Percentiles rank a stretch among this genome's conserved stretches.
Evolutionary conservation across 2,888 invertebrate genomes (phyloP).

Genomic region (Cistogaster globosa): DNA sequence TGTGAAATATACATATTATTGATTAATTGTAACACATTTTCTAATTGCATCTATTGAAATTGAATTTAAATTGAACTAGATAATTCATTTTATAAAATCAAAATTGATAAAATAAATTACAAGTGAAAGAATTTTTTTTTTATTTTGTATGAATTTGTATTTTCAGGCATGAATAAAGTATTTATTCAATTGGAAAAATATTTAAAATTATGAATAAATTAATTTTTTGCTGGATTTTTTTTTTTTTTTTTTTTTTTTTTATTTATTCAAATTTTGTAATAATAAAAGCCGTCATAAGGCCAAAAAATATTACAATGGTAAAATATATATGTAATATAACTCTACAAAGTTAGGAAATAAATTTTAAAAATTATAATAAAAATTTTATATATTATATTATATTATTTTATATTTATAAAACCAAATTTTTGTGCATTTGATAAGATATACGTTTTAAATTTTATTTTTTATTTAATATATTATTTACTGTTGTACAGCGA

Average conservation of each 20-base stretch:
- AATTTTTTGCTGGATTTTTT: conserved; percentile 19
- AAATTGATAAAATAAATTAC: conserved; percentile 17
- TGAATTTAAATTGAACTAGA: conserved; percentile 59
- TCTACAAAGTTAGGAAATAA: no score
- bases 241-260: no score
- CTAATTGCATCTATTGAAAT: conserved; percentile 64
- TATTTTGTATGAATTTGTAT: not conserved
- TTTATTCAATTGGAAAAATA: conserved; percentile 25
- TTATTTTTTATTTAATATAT: no score
- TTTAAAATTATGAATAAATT: conserved; percentile 21
- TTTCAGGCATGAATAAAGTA: not conserved
- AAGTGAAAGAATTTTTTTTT: conserved; percentile 2
- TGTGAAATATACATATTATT: conserved; percentile 53
- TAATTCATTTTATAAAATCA: conserved; percentile 54
- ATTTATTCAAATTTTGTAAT: no score
- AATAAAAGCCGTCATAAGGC: no score
- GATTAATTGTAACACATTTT: conserved; percentile 70
- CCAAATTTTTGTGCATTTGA: not conserved
- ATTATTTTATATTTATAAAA: conserved; percentile 28
- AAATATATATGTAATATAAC: no score
- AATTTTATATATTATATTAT: no score
- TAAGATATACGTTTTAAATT: no score
- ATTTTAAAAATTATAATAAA: no score
- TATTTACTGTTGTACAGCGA: no score
- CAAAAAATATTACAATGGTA: no score